A percentile compares a stretch with the other conserved stretches of the same genome.
phyloP scores from a whole-genome alignment of 2,113 vertebrate species.

The Alces alces region DNA sequence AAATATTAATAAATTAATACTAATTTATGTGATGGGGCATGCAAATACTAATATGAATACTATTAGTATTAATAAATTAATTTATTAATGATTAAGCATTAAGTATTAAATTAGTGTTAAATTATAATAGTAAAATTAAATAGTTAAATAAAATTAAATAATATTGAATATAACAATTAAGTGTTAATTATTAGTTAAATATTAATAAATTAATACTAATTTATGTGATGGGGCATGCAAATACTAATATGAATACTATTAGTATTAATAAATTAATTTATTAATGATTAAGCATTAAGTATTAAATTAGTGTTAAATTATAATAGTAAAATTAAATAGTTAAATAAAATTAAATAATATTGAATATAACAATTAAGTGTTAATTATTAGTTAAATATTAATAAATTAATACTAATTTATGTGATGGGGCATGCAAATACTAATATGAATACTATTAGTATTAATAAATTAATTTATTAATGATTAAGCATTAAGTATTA shows the following conservation, averaged over 20 bases:
- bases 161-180: not conserved
- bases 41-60: not conserved
- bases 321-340: not conserved
- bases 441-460: not conserved
- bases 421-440: not conserved
- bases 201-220: not conserved
- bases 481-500: not conserved
- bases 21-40: not conserved
- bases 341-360: not conserved
- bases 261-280: not conserved
- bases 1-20: not conserved
- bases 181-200: no score
- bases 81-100: not conserved
- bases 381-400: no score
- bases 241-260: not conserved
- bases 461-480: not conserved
- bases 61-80: not conserved
- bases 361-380: not conserved
- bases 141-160: not conserved
- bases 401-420: not conserved
- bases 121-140: not conserved
- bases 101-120: not conserved
- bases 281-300: not conserved
- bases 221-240: not conserved
- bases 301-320: not conserved